These are phyloP conservation scores for Leucoraja ocellata DNA, from an alignment of 2,797 vertebrate species.

Conservation along the genomic window DNA sequence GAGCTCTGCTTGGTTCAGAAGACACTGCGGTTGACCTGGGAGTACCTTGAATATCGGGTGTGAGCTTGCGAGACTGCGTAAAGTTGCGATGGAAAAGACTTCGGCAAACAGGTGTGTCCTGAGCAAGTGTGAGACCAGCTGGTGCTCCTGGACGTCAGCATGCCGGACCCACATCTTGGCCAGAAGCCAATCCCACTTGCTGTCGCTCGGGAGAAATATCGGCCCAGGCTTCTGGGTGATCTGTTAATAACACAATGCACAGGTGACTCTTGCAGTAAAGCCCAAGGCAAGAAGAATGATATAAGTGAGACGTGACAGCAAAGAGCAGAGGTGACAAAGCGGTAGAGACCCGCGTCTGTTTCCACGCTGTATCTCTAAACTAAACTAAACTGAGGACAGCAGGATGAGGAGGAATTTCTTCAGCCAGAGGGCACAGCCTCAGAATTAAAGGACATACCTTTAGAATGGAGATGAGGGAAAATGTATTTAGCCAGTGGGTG, in stretches of 20 bases:
- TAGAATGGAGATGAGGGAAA: no score
- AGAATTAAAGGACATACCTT: no score
- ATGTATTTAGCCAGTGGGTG: no score
- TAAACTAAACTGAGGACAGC: no score
- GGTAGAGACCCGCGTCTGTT: not conserved
- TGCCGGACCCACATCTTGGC: conserved; percentile 18
- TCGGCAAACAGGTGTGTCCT: not conserved
- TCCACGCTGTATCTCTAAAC: no score
- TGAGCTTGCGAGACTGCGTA: not conserved
- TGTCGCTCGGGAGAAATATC: not conserved
- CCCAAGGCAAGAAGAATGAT: not conserved
- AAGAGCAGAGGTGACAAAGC: not conserved
- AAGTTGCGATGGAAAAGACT: not conserved
- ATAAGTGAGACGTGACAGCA: no score
- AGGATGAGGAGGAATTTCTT: no score
- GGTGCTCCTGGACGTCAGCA: not conserved
- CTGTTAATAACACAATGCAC: not conserved
- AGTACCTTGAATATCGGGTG: not conserved
- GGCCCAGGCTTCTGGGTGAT: not conserved
- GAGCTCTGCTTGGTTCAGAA: no score
- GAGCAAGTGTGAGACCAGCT: conserved; percentile 2
- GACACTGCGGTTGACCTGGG: not conserved
- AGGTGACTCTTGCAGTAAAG: not conserved
- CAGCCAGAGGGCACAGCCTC: no score
- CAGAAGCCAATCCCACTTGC: not conserved